A percentile compares a stretch with the other conserved stretches of the same genome.
phyloP scores from a whole-genome alignment of 2,888 invertebrate genomes.

The Tipula confusa region DNA sequence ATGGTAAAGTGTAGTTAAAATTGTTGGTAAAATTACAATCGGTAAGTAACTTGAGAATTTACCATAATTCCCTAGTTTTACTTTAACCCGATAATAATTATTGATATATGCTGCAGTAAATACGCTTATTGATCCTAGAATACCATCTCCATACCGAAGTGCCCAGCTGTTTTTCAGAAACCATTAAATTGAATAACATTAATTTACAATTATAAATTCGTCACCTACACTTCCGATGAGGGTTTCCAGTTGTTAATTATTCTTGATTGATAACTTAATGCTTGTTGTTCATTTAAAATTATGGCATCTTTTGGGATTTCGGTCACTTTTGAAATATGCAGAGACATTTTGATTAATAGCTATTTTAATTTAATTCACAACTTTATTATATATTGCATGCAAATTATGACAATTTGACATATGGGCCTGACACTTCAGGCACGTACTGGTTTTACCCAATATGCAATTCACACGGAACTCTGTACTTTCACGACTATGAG shows the following conservation, averaged over 20 bases:
- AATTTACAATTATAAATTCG: constrained; percentile 34
- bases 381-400: too few relatives aligned
- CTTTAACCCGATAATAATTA: constrained; percentile 56
- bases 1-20: constrained; percentile 55
- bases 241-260: constrained; percentile 58
- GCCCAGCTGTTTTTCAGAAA: constrained; percentile 51
- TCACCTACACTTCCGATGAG: constrained; percentile 57
- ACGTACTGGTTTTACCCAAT: too few relatives aligned
- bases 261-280: constrained; percentile 57
- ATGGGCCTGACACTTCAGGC: too few relatives aligned
- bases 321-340: constrained; percentile 49
- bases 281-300: constrained; percentile 55
- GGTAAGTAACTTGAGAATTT: constrained; percentile 59
- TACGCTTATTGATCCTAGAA: constrained; percentile 54
- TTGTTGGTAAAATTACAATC: constrained; percentile 57
- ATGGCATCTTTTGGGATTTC: constrained; percentile 61
- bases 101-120: constrained; percentile 59
- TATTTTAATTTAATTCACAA: not conserved
- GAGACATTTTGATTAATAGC: constrained; percentile 73
- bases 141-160: constrained; percentile 51
- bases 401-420: too few relatives aligned
- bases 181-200: constrained; percentile 31
- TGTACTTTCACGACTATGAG: too few relatives aligned
- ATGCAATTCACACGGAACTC: too few relatives aligned
- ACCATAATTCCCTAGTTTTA: constrained; percentile 59